Evolutionary conservation across 2,113 vertebrate genomes (phyloP).

Genomic region (Dascyllus trimaculatus): DNA sequence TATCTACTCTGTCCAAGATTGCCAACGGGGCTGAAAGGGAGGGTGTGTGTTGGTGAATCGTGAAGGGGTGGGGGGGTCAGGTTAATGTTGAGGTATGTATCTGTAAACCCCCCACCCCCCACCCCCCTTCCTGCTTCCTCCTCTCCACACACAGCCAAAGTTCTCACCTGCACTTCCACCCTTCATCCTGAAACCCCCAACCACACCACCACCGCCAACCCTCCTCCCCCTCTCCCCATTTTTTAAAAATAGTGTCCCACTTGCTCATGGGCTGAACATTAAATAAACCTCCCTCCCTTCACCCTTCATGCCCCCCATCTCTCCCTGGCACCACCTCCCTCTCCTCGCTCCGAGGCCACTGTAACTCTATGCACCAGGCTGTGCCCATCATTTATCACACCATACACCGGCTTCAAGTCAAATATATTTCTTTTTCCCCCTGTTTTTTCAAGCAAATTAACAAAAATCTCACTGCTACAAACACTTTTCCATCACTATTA

Average conservation of each 20-base stretch:
- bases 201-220: background rate
- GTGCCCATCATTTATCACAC: slow-evolving; percentile 55
- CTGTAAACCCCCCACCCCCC: slow-evolving; percentile 7
- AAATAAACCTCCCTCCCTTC: slow-evolving; percentile 79
- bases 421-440: background rate
- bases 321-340: slow-evolving; percentile 70
- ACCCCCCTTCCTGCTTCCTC: slow-evolving; percentile 47
- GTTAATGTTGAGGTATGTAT: slow-evolving; percentile 47
- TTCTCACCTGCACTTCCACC: slow-evolving; percentile 67
- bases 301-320: slow-evolving; percentile 57
- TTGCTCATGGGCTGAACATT: slow-evolving; percentile 82
- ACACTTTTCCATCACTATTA: background rate
- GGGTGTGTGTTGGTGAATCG: slow-evolving; percentile 27
- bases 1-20: slow-evolving; percentile 75
- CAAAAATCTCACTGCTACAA: background rate
- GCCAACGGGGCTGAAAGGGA: slow-evolving; percentile 70
- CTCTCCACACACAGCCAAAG: slow-evolving; percentile 44
- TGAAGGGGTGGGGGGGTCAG: slow-evolving; percentile 24
- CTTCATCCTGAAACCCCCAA: slow-evolving; percentile 30
- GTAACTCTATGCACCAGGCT: slow-evolving; percentile 36
- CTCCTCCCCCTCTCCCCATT: background rate
- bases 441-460: background rate
- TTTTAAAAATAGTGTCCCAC: slow-evolving; percentile 74
- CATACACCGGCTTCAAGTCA: background rate
- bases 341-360: slow-evolving; percentile 48